Percentiles rank a stretch among this genome's conserved stretches.
These are phyloP conservation scores for Ochotona curzoniae DNA, from an alignment of 2,113 vertebrate species.

Conservation along the genomic window DNA sequence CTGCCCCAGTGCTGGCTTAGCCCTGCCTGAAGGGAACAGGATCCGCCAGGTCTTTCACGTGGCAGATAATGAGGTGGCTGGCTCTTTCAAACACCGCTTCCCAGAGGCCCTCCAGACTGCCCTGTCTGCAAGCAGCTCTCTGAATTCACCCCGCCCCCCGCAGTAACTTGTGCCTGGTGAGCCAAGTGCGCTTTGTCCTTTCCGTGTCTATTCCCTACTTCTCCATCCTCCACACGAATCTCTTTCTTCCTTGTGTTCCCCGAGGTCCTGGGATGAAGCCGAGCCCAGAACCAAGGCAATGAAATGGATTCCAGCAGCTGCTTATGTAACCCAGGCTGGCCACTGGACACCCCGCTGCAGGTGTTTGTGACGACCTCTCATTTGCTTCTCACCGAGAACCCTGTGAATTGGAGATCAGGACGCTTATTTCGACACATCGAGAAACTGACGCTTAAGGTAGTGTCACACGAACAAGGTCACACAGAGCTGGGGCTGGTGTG, in stretches of 20 bases:
- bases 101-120: constrained; percentile 59
- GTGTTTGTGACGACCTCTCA: background rate
- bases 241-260: constrained; percentile 39
- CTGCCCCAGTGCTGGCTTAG: rapidly evolving
- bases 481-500: background rate
- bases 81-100: constrained; percentile 55
- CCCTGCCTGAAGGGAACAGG: background rate
- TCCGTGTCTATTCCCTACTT: background rate
- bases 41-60: background rate
- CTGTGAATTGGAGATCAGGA: constrained; percentile 37
- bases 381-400: constrained; percentile 6
- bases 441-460: background rate
- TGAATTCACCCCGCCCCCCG: background rate
- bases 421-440: constrained; percentile 30
- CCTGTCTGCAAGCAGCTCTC: background rate
- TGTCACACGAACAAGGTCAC: constrained; percentile 51
- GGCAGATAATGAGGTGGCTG: constrained; percentile 35
- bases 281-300: constrained; percentile 32
- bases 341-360: constrained; percentile 38
- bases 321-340: constrained; percentile 63
- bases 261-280: constrained; percentile 23
- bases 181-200: constrained; percentile 39
- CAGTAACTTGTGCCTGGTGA: background rate
- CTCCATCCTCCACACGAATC: constrained; percentile 4
- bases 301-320: constrained; percentile 61